A percentile compares a stretch with the other conserved stretches of the same genome.
Evolutionary conservation across 2,797 vertebrate species (phyloP).

Genomic region (Pogoniulus pusillus): DNA sequence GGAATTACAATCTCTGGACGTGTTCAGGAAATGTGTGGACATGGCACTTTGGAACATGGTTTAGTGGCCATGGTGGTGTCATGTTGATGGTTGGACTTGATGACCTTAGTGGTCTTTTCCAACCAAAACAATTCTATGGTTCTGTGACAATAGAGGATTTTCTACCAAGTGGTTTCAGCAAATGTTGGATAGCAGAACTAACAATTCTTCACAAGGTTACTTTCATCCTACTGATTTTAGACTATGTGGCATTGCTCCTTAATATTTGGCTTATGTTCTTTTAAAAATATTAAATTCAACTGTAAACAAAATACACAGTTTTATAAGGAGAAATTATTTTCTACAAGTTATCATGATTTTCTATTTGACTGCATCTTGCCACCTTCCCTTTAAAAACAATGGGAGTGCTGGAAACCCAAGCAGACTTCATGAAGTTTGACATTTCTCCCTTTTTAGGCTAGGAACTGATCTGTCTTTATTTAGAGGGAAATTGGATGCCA

Average conservation of each 20-base stretch:
- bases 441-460: slow-evolving; percentile 23
- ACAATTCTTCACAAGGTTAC: not conserved
- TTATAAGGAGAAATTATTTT: not conserved
- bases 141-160: not conserved
- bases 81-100: too few species aligned
- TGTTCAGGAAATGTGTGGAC: too few species aligned
- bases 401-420: not conserved
- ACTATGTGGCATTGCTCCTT: not conserved
- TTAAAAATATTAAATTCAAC: not conserved
- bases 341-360: not conserved
- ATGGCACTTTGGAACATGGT: too few species aligned
- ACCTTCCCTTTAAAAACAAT: not conserved
- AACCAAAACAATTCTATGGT: too few species aligned
- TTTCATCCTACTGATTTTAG: not conserved
- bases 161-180: not conserved
- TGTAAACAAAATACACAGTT: not conserved
- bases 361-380: not conserved
- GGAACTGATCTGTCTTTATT: not conserved
- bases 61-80: too few species aligned
- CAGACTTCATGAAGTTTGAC: not conserved
- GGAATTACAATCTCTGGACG: too few species aligned
- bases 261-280: not conserved
- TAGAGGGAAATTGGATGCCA: not conserved
- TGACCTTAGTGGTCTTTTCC: too few species aligned
- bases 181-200: not conserved